Evolutionary conservation across 1,140 invertebrate species (phyloP).

Genomic region (Temnothorax nylanderi): DNA sequence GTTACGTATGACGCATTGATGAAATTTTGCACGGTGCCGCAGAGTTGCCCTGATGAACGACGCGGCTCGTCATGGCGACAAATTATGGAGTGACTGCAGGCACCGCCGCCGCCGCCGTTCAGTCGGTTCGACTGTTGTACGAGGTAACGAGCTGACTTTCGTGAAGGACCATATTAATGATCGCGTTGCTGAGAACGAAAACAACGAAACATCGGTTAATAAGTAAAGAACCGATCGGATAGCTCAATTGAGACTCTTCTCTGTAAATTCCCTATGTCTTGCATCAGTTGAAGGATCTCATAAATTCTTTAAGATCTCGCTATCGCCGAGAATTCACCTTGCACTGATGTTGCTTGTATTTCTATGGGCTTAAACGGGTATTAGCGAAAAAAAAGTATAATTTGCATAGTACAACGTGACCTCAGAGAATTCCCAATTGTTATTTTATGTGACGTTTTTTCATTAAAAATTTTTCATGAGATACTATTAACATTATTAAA

Average conservation of each 20-base stretch:
- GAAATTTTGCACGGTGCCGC: constrained; percentile 55
- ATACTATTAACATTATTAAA: neutral
- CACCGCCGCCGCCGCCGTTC: neutral
- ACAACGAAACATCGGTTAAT: neutral
- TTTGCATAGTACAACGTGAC: constrained; percentile 16
- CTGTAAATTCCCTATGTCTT: neutral
- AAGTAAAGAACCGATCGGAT: constrained; percentile 30
- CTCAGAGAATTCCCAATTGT: neutral
- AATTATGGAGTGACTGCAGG: constrained; percentile 34
- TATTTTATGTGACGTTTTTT: neutral
- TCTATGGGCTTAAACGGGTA: constrained; percentile 11
- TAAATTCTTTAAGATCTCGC: neutral
- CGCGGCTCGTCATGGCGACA: constrained; percentile 16
- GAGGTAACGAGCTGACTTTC: constrained; percentile 58
- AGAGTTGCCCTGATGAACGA: constrained; percentile 55
- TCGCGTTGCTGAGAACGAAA: neutral
- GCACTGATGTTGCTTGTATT: neutral
- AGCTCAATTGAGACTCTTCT: neutral
- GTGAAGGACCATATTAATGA: constrained; percentile 35
- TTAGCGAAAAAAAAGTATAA: neutral
- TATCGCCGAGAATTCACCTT: neutral
- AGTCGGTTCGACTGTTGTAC: constrained; percentile 37
- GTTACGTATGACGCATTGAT: constrained; percentile 57
- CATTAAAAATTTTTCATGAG: neutral
- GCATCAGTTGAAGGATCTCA: neutral